Evolutionary conservation across 2,888 invertebrate genomes (phyloP).

Genomic region (Sesia apiformis): DNA sequence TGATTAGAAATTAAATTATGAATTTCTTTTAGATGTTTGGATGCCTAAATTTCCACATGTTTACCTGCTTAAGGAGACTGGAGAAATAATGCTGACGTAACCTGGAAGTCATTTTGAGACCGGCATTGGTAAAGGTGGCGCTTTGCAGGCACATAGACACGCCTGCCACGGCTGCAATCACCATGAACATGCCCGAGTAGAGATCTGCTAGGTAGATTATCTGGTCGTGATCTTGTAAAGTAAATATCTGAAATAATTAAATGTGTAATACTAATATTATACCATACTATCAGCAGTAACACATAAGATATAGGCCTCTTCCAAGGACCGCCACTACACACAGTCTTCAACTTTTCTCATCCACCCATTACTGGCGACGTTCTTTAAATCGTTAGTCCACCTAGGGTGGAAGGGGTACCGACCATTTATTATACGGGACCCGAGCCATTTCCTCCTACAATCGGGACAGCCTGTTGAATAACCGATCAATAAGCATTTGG

Average conservation of each 20-base stretch:
- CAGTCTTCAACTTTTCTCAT: too few relatives aligned
- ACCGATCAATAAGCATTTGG: not conserved
- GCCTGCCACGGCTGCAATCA: conserved; percentile 79
- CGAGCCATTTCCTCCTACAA: too few relatives aligned
- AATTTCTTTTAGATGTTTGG: too few relatives aligned
- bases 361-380: too few relatives aligned
- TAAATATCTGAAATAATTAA: conserved; percentile 67
- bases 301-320: not conserved
- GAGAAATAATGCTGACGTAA: conserved; percentile 63
- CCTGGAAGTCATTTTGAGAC: conserved; percentile 83
- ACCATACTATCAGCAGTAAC: not conserved
- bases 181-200: conserved; percentile 78
- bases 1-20: too few relatives aligned
- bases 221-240: conserved; percentile 66
- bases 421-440: too few relatives aligned
- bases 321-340: too few relatives aligned
- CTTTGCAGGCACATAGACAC: conserved; percentile 80
- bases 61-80: conserved; percentile 72
- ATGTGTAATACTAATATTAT: not conserved
- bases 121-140: conserved; percentile 83
- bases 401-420: too few relatives aligned
- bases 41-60: not conserved
- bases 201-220: conserved; percentile 74
- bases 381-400: too few relatives aligned
- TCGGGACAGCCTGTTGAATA: not conserved